Base-by-base conservation (phyloP, 2,888 invertebrate genomes). In the Habrosyne pyritoides region DNA sequence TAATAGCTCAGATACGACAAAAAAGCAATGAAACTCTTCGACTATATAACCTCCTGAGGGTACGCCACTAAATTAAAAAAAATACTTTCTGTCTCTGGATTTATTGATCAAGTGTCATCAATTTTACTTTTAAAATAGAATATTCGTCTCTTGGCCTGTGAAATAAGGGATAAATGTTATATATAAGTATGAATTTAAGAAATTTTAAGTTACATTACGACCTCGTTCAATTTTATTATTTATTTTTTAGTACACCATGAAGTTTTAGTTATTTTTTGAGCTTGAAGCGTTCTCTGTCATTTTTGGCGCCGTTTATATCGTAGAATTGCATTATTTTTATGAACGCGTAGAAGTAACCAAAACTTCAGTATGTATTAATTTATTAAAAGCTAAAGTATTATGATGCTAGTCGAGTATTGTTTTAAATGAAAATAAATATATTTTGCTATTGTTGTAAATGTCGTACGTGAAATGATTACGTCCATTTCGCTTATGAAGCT, bases 401-500 rank as follows among this genome's bases (percentile, higher is more conserved):
- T 81, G 90, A 90, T 89, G 83, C 91, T 91, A 91, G 91, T 91
- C 91, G 81, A 77, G 74, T 77, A 75, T 75, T 74, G 69, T 75
- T 81, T 82, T 77, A 66, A 67, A 63, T 63, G 42, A 46, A 42
- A 36, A 49, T 52, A 26, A 47, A 51, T 47, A 52, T 55, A 52
- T 55, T 55, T 56, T 47, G 33, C 49, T 54, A 47, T 47, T 33
- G 53, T 54, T 57, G 56, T 64, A 57, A 56, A 59, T 66, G 54
- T 64, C 59, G 63, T 71, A 65, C 65, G 67, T 67, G 73, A 64
- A 67, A 69, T 59, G 51, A 67, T 78, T 71, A 79, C 88, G 88
- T 89, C 89, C 87, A 87, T 73, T 71, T 66, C 63, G 84, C 87
- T 87, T 87, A 83, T 81, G 78, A 88, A 87, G 83, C 82, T 73